Conservation (phyloP, 2,888 invertebrate species). For the Tetragonisca angustula region DNA sequence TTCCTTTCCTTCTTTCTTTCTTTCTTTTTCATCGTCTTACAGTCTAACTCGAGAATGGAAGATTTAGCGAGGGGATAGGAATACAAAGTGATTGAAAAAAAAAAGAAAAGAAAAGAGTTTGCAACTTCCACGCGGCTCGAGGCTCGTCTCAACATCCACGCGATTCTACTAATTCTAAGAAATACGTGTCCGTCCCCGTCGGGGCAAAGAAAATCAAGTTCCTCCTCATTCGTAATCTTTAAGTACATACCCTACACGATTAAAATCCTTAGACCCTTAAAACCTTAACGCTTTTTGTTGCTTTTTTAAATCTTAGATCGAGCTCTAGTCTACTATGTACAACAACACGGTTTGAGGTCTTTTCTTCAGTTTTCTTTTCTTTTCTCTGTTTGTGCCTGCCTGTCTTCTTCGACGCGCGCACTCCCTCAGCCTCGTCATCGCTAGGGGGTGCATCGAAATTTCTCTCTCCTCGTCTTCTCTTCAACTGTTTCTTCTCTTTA, state of each 20-base stretch:
- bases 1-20: neutral
- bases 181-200: conserved; percentile 18
- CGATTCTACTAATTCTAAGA: conserved; percentile 32
- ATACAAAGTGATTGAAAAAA: neutral
- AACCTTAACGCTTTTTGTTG: conserved; percentile 39
- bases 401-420: neutral
- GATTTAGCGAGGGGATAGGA: conserved; percentile 36
- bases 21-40: neutral
- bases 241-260: conserved; percentile 44
- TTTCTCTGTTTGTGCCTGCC: conserved; percentile 36
- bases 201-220: neutral
- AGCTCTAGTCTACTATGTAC: conserved; percentile 65
- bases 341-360: conserved; percentile 49
- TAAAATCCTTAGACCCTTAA: conserved; percentile 36
- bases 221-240: neutral
- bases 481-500: neutral
- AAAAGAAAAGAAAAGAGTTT: neutral
- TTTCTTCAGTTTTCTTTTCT: neutral
- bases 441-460: neutral
- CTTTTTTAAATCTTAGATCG: conserved; percentile 13
- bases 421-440: neutral
- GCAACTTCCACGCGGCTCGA: conserved; percentile 21
- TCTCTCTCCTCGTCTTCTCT: neutral
- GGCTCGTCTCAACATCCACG: conserved; percentile 11
- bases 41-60: conserved; percentile 46